phyloP scores from a whole-genome alignment of 2,113 vertebrate genomes.

The Callospermophilus lateralis region DNA sequence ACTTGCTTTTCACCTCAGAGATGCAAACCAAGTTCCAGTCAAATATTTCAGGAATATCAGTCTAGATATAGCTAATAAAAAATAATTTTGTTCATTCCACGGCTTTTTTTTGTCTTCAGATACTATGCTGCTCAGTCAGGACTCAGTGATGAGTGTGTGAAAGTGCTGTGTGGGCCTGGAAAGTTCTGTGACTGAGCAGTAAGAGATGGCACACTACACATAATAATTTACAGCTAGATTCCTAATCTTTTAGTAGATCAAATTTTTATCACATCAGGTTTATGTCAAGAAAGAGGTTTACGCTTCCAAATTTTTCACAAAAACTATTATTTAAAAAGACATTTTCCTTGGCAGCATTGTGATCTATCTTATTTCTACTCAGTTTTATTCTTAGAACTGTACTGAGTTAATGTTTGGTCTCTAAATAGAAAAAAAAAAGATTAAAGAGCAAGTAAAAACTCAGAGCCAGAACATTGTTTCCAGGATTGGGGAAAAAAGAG shows the following conservation, averaged over 20 bases:
- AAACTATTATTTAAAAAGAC: constrained; percentile 64
- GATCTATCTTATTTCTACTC: constrained; percentile 13
- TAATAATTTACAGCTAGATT: background rate
- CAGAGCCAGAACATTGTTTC: constrained; percentile 69
- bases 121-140: background rate
- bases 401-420: constrained; percentile 74
- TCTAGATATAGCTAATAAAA: background rate
- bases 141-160: background rate
- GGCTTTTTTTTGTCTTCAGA: background rate
- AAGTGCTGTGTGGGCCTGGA: accelerated
- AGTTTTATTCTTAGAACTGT: constrained; percentile 67
- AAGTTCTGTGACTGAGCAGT: background rate
- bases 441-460: constrained; percentile 70
- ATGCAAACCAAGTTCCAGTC: constrained; percentile 4
- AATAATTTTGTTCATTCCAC: background rate
- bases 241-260: background rate
- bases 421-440: constrained; percentile 73
- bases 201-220: background rate
- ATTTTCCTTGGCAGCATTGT: constrained; percentile 8
- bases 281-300: background rate
- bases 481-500: background rate
- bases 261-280: constrained; percentile 11
- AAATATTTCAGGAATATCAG: constrained; percentile 26
- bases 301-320: constrained; percentile 5
- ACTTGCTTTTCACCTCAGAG: background rate